Evolutionary conservation across 2,797 vertebrate genomes (phyloP).

Genomic region (Enteromius fasciolatus): DNA sequence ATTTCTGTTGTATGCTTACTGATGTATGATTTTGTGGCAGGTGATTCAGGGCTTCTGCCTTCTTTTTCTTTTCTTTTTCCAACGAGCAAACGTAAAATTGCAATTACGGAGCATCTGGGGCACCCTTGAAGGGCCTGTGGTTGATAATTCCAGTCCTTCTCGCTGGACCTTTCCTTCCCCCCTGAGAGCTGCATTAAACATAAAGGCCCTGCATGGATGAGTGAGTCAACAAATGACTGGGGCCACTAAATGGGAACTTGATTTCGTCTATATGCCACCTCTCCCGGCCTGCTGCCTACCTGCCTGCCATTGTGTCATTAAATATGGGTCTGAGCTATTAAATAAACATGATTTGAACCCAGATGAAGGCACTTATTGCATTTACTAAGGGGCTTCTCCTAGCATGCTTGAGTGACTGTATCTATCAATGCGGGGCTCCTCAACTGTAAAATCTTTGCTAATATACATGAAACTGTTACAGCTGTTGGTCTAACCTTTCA

Average conservation of each 20-base stretch:
- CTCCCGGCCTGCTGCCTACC: slow-evolving; percentile 61
- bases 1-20: slow-evolving; percentile 36
- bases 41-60: slow-evolving; percentile 64
- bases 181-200: slow-evolving; percentile 84
- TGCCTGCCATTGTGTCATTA: slow-evolving; percentile 74
- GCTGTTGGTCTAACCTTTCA: slow-evolving; percentile 86
- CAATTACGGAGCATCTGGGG: slow-evolving; percentile 78
- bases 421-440: slow-evolving; percentile 76
- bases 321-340: slow-evolving; percentile 76
- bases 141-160: slow-evolving; percentile 71
- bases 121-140: slow-evolving; percentile 69
- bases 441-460: slow-evolving; percentile 75
- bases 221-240: slow-evolving; percentile 86
- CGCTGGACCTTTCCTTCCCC: slow-evolving; percentile 60
- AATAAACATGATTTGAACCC: slow-evolving; percentile 83
- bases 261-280: slow-evolving; percentile 73
- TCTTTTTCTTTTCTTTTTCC: slow-evolving; percentile 49
- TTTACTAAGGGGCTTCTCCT: slow-evolving; percentile 74
- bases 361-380: slow-evolving; percentile 76
- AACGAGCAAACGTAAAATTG: slow-evolving; percentile 67
- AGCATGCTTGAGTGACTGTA: slow-evolving; percentile 79
- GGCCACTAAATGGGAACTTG: slow-evolving; percentile 79
- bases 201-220: slow-evolving; percentile 86
- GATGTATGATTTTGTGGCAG: slow-evolving; percentile 68
- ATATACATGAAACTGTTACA: slow-evolving; percentile 82